Base-by-base conservation (phyloP, 2,113 vertebrate species). In the Rallus limicola region DNA sequence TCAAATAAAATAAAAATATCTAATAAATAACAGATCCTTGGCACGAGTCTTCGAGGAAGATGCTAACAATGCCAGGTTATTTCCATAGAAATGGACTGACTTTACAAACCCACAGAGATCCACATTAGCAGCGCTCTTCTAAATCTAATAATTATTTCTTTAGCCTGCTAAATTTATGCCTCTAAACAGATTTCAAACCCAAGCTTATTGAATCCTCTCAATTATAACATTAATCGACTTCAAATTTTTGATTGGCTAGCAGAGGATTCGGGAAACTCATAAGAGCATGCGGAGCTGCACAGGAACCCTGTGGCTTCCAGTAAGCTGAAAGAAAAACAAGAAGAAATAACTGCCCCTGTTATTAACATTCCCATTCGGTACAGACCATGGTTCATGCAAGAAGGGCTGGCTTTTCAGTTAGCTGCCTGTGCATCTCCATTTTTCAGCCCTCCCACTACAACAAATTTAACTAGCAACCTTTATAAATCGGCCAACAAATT, bases 401-500 rank as follows among this genome's bases (percentile, higher is more conserved):
- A 89, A 93, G 90, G 53, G 53, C n/a, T 95, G 58, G 69, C 53
- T 97, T 95, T 96, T 88, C 91, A 94, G 74, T 58, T 88, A 70
- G 36, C 63, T 96, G 81, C 69, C 76, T 93, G 53, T 53, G 96
- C 44, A 1, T 72, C 68, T 88, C 56, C 34, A 75, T 42, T 95
- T 90, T 91, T 97, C 84, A 74, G 76, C 53, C 90, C 84, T 92
- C 82, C 80, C 59, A 88, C 84, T 77, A 58, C 74, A 85, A 75
- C 38, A 75, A 88, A 96, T 94, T 84, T 69, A 75, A 93, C 92
- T 62, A 91, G 79, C 62, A 90, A 90, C 69, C 88, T 92, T 92
- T 93, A 95, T 59, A 91, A 93, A 81, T 46, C 3, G 0, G 85
- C 71, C 88, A 96, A 70, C 90, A 91, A 93, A 91, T 95, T 92